These are phyloP conservation scores for Glyphotaelius pellucidus DNA, from an alignment of 2,888 invertebrate genomes.

Conservation along the genomic window DNA sequence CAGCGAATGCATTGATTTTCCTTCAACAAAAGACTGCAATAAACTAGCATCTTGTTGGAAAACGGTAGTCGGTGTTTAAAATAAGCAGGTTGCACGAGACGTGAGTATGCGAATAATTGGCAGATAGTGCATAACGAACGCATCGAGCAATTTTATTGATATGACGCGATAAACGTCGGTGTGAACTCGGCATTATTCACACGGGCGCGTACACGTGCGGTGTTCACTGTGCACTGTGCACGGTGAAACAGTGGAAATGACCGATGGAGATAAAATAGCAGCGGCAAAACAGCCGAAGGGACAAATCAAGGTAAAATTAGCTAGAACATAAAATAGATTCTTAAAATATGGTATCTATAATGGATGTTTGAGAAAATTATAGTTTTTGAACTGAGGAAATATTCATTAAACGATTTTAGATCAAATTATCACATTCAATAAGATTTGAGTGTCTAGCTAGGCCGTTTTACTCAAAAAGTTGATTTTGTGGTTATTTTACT, in stretches of 20 bases:
- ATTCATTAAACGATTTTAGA: no score
- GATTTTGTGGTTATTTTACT: no score
- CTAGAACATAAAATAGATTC: background rate
- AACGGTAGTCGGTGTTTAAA: constrained; percentile 48
- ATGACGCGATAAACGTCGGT: constrained; percentile 63
- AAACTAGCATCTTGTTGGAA: background rate
- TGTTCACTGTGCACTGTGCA: background rate
- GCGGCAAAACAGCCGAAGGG: background rate
- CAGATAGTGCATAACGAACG: constrained; percentile 60
- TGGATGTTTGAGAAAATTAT: no score
- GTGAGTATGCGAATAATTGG: constrained; percentile 61
- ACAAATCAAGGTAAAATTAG: background rate
- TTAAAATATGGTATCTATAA: no score
- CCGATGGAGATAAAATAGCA: background rate
- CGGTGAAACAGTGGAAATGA: background rate
- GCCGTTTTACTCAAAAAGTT: no score
- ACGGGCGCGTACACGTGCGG: constrained; percentile 25
- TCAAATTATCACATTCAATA: no score
- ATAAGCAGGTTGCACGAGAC: constrained; percentile 62
- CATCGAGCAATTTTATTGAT: constrained; percentile 64
- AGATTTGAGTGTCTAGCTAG: no score
- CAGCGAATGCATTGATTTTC: background rate
- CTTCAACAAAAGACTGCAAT: background rate
- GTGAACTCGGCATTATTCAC: constrained; percentile 58
- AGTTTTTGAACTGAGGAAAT: no score